Evolutionary conservation across 2,113 vertebrate genomes (phyloP).

Genomic region (Anoura caudifer): DNA sequence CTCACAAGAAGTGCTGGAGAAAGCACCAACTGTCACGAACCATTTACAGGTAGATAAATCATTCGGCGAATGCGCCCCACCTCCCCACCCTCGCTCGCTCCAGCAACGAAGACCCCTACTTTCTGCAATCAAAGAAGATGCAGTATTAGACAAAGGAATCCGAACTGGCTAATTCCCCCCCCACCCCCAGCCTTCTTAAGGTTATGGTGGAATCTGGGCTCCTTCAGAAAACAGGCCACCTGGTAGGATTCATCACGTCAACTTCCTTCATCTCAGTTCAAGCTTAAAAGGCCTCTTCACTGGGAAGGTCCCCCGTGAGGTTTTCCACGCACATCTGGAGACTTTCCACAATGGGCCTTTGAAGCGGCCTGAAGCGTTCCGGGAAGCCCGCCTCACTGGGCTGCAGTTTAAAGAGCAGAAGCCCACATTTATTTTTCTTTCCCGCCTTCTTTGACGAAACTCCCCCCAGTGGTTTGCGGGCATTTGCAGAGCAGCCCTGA

Average conservation of each 20-base stretch:
- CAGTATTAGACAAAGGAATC: slow-evolving; percentile 8
- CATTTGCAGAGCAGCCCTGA: slow-evolving; percentile 48
- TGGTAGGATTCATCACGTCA: slow-evolving; percentile 60
- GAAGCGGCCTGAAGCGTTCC: slow-evolving; percentile 63
- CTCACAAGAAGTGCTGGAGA: neutral
- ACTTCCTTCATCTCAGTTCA: slow-evolving; percentile 60
- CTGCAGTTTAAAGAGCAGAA: slow-evolving; percentile 71
- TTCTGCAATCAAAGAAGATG: neutral
- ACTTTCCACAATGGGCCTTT: slow-evolving; percentile 70
- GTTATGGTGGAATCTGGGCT: slow-evolving; percentile 42
- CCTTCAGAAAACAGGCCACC: slow-evolving; percentile 60
- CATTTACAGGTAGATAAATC: slow-evolving; percentile 50
- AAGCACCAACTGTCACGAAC: neutral
- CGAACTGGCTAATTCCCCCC: neutral
- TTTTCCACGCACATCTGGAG: slow-evolving; percentile 69
- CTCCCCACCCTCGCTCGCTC: neutral
- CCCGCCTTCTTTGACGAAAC: slow-evolving; percentile 66
- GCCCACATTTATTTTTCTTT: slow-evolving; percentile 76
- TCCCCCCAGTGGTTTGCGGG: slow-evolving; percentile 57
- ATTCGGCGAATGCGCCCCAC: neutral
- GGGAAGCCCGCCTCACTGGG: slow-evolving; percentile 62
- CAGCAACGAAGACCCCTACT: neutral
- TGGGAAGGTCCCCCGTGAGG: slow-evolving; percentile 60
- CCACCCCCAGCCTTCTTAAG: neutral
- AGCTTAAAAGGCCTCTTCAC: slow-evolving; percentile 60